These are phyloP conservation scores for Heterotis niloticus DNA, from an alignment of 2,113 vertebrate genomes.

Conservation along the genomic window DNA sequence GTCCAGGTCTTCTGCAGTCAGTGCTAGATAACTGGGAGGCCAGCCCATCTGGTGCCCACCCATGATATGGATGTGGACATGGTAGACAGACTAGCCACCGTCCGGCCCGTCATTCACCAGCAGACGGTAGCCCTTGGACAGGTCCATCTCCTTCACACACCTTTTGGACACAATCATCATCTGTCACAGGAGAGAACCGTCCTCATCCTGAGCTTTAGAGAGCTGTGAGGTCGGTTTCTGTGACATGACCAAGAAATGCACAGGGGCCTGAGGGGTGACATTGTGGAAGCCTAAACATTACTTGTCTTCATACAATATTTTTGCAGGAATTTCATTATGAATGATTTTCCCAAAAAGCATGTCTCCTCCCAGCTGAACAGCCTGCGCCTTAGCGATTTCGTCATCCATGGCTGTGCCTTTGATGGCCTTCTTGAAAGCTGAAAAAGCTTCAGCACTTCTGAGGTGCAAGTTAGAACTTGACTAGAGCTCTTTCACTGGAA, in stretches of 20 bases:
- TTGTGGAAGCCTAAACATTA: slow-evolving; percentile 91
- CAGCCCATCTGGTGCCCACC: slow-evolving; percentile 84
- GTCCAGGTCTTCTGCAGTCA: too few species aligned
- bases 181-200: slow-evolving; percentile 86
- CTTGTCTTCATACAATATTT: slow-evolving; percentile 82
- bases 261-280: slow-evolving; percentile 86
- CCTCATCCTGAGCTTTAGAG: slow-evolving; percentile 77
- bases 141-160: slow-evolving; percentile 76
- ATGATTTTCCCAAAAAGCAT: slow-evolving; percentile 93
- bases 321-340: slow-evolving; percentile 84
- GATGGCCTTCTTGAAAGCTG: too few species aligned
- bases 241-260: slow-evolving; percentile 88
- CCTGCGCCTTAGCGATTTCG: slow-evolving; percentile 73
- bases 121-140: slow-evolving; percentile 80
- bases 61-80: slow-evolving; percentile 83
- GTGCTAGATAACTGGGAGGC: slow-evolving; percentile 81
- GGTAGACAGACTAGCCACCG: slow-evolving; percentile 90
- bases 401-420: slow-evolving; percentile 74
- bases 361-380: slow-evolving; percentile 72
- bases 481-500: too few species aligned
- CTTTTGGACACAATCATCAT: slow-evolving; percentile 89
- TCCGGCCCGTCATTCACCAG: slow-evolving; percentile 85
- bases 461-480: too few species aligned
- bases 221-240: slow-evolving; percentile 82
- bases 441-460: too few species aligned